Base-by-base conservation (phyloP, 2,888 invertebrate genomes). In the Leptinotarsa juncta region DNA sequence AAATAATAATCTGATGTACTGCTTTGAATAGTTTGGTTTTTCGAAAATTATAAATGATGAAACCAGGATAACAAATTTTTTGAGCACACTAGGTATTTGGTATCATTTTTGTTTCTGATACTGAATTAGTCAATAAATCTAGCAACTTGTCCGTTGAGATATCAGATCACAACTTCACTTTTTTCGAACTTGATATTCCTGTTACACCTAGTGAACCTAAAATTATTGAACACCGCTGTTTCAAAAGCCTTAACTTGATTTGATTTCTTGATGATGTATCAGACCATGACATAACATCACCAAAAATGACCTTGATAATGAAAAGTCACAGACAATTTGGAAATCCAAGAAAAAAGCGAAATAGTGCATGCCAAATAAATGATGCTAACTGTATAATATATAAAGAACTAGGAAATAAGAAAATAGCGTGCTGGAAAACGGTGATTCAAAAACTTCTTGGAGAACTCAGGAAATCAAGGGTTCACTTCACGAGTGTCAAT, bases 21-120 rank as follows among this genome's bases (percentile, higher is more conserved):
- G 73, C 42, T 76, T 71, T 32, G 62, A 73, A 32, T 32, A 48
- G 14, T 69, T 65, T 57, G 66, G 48, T 16, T 73, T 75, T 50
- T 20, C 50, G 15, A 70, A 70, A 53, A 32, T 72, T 16, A 65
- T 70, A 3, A 55, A 66, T 57, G 70, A 70, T 49, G 49, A 70
- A 15, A 73, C 76, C 18, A 70, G 71, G 51, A 60, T 62, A 3
- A 73, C 70, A 14, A 50, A 48, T 15, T 70, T 42, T 15, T 57
- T 65, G 20, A 51, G 62, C 65, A 73, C 70, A 12, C 60, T 71
- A 53, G 26, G 73, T 53, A 68, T 71, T 51, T 26, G 26, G 4
- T 26, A 23, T 23, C 3, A 73, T 76, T 65, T 73, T 76, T 48
- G 49, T 76, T 67, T 65, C 68, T 18, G 51, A 76, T n/a, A 65